These are phyloP conservation scores for Tragelaphus scriptus DNA, from an alignment of 2,113 vertebrate genomes.

Conservation along the genomic window DNA sequence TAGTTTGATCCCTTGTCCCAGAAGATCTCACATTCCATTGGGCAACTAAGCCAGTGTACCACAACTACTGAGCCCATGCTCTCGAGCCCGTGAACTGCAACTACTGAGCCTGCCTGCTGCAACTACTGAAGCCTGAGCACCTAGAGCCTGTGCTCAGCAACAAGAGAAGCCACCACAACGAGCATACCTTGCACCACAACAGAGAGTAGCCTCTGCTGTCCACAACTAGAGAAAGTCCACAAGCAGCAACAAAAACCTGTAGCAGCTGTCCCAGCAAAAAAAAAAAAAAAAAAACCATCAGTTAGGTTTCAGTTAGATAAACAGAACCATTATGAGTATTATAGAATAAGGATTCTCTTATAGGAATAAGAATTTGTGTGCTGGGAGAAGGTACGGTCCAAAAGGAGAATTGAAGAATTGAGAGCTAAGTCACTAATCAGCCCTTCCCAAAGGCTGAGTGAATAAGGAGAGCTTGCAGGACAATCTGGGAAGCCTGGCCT, in stretches of 20 bases:
- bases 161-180: neutral
- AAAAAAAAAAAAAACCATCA: neutral
- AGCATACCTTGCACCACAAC: neutral
- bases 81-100: neutral
- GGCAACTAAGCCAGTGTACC: neutral
- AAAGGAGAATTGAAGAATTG: neutral
- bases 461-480: neutral
- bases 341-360: neutral
- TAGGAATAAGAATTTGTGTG: neutral
- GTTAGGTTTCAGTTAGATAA: neutral
- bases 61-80: neutral
- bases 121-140: neutral
- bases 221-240: neutral
- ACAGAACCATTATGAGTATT: neutral
- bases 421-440: neutral
- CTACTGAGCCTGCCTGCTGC: neutral
- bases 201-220: neutral
- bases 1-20: neutral
- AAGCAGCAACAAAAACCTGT: neutral
- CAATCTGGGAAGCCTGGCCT: neutral
- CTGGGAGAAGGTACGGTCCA: neutral
- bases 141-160: neutral
- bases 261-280: neutral
- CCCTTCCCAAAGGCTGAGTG: neutral
- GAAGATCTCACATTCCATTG: neutral